A percentile compares a stretch with the other conserved stretches of the same genome.
Evolutionary conservation across 2,888 invertebrate species (phyloP).

Genomic region (Phymatocera aterrima): DNA sequence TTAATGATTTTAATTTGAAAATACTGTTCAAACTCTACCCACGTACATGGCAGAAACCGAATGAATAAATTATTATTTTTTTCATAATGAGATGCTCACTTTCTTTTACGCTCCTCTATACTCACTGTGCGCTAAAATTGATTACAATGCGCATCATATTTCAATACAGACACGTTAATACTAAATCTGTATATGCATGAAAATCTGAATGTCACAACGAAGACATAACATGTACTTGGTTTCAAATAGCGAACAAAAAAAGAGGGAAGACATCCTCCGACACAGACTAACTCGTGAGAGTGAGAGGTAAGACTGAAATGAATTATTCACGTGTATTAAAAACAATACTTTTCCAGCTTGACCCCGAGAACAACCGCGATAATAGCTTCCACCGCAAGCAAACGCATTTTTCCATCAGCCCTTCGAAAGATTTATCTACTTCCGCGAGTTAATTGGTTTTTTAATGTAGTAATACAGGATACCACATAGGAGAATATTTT

Average conservation of each 20-base stretch:
- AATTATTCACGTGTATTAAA: background rate
- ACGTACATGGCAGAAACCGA: background rate
- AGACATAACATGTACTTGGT: background rate
- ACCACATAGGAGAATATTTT: background rate
- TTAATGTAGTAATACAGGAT: background rate
- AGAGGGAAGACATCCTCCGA: background rate
- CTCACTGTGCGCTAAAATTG: background rate
- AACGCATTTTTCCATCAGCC: background rate
- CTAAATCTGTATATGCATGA: background rate
- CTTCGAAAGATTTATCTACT: background rate
- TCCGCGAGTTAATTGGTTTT: slow-evolving; percentile 2
- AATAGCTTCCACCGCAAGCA: background rate
- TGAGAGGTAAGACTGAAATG: background rate
- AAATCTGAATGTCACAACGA: background rate
- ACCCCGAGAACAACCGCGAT: background rate
- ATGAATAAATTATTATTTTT: slow-evolving; percentile 24
- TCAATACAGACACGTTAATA: background rate
- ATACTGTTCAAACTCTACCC: background rate
- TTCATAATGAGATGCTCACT: background rate
- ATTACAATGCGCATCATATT: background rate
- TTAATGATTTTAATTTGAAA: slow-evolving; percentile 19
- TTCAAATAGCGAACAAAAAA: background rate
- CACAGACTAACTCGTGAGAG: background rate
- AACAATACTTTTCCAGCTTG: background rate
- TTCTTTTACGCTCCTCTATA: background rate